A percentile compares a stretch with the other conserved stretches of the same genome.
These are phyloP conservation scores for Prenolepis imparis DNA, from an alignment of 2,888 invertebrate genomes.

Conservation along the genomic window DNA sequence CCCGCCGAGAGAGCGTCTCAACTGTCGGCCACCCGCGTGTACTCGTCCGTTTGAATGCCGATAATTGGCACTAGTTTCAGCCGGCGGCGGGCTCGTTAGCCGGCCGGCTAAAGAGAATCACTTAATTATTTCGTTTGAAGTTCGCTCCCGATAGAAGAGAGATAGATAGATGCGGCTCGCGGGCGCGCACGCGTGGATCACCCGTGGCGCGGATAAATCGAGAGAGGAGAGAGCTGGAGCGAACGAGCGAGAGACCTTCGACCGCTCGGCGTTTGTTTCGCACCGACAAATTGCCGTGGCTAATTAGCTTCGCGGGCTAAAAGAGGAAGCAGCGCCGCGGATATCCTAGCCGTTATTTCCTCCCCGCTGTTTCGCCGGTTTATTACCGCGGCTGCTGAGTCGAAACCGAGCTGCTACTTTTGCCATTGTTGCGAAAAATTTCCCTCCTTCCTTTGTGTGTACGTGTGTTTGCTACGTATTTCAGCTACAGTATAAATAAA, in stretches of 20 bases:
- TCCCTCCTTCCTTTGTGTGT: not conserved
- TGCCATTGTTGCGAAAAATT: constrained; percentile 17
- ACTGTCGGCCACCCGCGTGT: constrained; percentile 61
- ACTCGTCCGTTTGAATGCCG: constrained; percentile 81
- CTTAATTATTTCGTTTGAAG: constrained; percentile 86
- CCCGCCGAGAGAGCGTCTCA: constrained; percentile 56
- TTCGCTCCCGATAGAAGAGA: constrained; percentile 76
- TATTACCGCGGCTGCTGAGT: constrained; percentile 15
- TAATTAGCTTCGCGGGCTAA: constrained; percentile 82
- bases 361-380: constrained; percentile 8
- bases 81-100: constrained; percentile 82
- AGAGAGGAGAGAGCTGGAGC: constrained; percentile 74
- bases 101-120: constrained; percentile 81
- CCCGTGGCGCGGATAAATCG: constrained; percentile 75
- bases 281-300: constrained; percentile 84
- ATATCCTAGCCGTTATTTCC: constrained; percentile 16
- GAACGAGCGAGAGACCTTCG: constrained; percentile 60
- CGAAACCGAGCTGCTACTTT: constrained; percentile 32
- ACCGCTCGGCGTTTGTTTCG: constrained; percentile 83
- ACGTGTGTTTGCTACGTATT: not conserved
- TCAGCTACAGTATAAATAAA: not conserved
- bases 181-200: not conserved
- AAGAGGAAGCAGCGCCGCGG: constrained; percentile 73
- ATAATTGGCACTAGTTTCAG: constrained; percentile 85
- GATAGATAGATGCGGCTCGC: constrained; percentile 61